Evolutionary conservation across 1,140 invertebrate species (phyloP), one percentile per base, ranked within the genome.

Genomic region (Drosophila nigromelanica): DNA sequence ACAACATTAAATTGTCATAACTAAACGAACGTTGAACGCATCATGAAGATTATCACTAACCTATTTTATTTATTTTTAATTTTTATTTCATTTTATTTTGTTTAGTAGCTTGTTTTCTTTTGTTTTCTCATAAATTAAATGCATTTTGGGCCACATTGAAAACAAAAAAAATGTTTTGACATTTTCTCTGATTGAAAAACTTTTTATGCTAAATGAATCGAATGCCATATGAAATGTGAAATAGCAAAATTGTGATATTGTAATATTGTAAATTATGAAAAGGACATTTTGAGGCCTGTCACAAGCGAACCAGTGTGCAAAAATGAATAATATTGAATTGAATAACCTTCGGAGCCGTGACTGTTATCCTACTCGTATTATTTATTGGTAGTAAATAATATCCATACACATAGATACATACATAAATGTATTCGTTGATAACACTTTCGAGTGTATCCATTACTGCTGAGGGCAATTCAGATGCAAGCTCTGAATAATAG

Each of bases 31-130:
- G 82, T 89, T 82, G 67, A 87, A 87, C 82, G 82, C 83, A 67
- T 89, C 74, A 73, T 86, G 70, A 56, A 76, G 78, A 78, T 87
- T 89, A 87, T 87, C 82, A 87, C 82, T 87, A 87, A 87, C 82
- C 82, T 87, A 87, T 62, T 45, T 80, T 30, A 42, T 30, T 42
- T 43, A 55, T 4, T 56, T 24, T 27, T 35, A 27, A 11, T 21
- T 27, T n/a, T 7, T 15, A 1, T 45, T 8, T 51, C 14, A 30
- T 21, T 47, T 47, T 11, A 10, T 27, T 14, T 58, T 2, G 14
- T 42, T 58, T 2, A 10, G n/a, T 73, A 48, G 27, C 15, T 61
- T 35, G 35, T 52, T 72, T 5, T 37, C 24, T 40, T 30, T 51
- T 45, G 50, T 69, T 55, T 50, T 39, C n/a, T 68, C 39, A 73